Evolutionary conservation across 2,797 vertebrate species (phyloP).

Genomic region (Siniperca scherzeri): DNA sequence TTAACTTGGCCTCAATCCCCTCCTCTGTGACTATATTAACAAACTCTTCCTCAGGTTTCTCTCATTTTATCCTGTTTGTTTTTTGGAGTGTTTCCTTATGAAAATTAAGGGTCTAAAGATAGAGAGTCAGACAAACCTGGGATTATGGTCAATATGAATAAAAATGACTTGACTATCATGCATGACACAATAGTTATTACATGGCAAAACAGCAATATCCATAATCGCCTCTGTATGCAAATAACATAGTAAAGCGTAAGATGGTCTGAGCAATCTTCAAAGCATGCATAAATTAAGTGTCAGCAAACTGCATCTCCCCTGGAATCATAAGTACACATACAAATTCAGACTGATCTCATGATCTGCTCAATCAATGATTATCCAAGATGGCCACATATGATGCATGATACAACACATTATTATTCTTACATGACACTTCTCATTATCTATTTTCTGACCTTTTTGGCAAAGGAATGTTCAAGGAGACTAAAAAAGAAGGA

Average conservation of each 20-base stretch:
- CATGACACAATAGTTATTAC: background rate
- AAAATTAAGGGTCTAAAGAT: background rate
- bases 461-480: background rate
- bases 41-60: background rate
- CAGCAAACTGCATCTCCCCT: slow-evolving; percentile 18
- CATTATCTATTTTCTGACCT: slow-evolving; percentile 6
- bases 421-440: background rate
- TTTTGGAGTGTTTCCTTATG: background rate
- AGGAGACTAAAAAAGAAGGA: too few species aligned
- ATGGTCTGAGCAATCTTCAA: slow-evolving; percentile 18
- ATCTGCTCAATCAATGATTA: slow-evolving; percentile 12
- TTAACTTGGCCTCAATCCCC: slow-evolving; percentile 32
- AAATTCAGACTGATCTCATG: slow-evolving; percentile 6
- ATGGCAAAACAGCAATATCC: background rate
- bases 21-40: slow-evolving; percentile 44
- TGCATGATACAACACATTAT: background rate
- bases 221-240: background rate
- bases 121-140: background rate
- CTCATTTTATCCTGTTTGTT: background rate
- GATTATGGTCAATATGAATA: background rate
- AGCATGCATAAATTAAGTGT: slow-evolving; percentile 29
- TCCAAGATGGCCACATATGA: slow-evolving; percentile 19
- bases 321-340: background rate
- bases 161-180: background rate
- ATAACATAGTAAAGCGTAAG: background rate